These are phyloP conservation scores for Scyliorhinus canicula DNA, from an alignment of 2,797 vertebrate species.

Conservation along the genomic window DNA sequence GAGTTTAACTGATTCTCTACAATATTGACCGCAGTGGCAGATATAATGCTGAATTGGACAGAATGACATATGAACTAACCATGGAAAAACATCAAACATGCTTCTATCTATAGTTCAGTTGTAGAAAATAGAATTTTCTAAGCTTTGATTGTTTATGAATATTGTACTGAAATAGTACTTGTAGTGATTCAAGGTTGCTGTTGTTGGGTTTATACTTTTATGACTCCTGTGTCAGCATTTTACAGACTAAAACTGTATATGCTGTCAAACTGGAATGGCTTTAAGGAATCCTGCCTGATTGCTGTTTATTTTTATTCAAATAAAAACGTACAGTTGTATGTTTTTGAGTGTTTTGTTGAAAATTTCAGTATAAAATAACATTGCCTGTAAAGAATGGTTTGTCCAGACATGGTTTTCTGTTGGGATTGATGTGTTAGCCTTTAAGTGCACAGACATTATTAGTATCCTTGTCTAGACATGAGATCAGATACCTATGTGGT, in stretches of 20 bases:
- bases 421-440: slow-evolving; percentile 8
- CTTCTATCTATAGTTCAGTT: background rate
- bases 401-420: slow-evolving; percentile 8
- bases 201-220: background rate
- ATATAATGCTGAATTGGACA: background rate
- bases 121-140: slow-evolving; percentile 23
- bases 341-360: background rate
- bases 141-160: slow-evolving; percentile 6
- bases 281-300: background rate
- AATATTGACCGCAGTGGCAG: background rate
- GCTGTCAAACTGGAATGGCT: background rate
- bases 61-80: background rate
- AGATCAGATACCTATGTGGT: slow-evolving; percentile 20
- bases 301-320: background rate
- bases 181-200: background rate
- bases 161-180: slow-evolving; percentile 23
- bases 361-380: background rate
- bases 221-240: background rate
- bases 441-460: slow-evolving; percentile 23
- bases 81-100: background rate
- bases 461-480: slow-evolving; percentile 20
- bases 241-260: background rate
- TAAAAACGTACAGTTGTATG: background rate
- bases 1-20: slow-evolving; percentile 11
- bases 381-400: background rate